Percentiles rank a stretch among this genome's conserved stretches.
Conservation (phyloP, 2,888 invertebrate species). For the Exocentrus adspersus region DNA sequence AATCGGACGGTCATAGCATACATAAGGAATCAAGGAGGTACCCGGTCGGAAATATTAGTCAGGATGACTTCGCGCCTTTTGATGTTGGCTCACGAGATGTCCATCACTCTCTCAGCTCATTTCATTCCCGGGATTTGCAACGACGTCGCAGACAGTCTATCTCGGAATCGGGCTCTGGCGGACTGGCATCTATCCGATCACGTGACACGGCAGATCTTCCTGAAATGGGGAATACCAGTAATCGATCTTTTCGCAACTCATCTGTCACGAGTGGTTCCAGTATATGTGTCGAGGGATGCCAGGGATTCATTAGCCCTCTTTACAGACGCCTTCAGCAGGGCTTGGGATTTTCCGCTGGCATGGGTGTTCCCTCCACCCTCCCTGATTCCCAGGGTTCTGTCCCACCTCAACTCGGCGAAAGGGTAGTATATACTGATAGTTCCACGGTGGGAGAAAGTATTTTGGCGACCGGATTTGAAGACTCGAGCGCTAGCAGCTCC, state of each 20-base stretch:
- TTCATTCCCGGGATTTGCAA: slow-evolving; percentile 41
- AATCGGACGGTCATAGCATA: slow-evolving; percentile 31
- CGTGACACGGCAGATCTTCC: slow-evolving; percentile 33
- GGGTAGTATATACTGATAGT: slow-evolving; percentile 47
- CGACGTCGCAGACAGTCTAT: slow-evolving; percentile 42
- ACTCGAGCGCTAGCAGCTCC: slow-evolving; percentile 48
- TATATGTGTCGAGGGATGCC: slow-evolving; percentile 33
- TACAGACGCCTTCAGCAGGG: slow-evolving; percentile 41
- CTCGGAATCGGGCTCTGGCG: slow-evolving; percentile 25
- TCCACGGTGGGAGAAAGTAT: slow-evolving; percentile 44
- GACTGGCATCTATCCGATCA: slow-evolving; percentile 38
- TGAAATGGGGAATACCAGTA: slow-evolving; percentile 37
- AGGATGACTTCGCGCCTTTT: slow-evolving; percentile 7
- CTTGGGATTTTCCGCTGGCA: slow-evolving; percentile 35
- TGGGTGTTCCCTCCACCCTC: slow-evolving; percentile 54
- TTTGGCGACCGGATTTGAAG: slow-evolving; percentile 52
- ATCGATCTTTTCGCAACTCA: slow-evolving; percentile 27
- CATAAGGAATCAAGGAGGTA: slow-evolving; percentile 28
- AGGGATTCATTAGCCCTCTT: slow-evolving; percentile 29
- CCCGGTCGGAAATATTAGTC: not conserved
- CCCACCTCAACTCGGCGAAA: slow-evolving; percentile 43
- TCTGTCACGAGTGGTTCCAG: slow-evolving; percentile 36
- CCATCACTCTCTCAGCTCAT: slow-evolving; percentile 28
- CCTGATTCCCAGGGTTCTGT: slow-evolving; percentile 47
- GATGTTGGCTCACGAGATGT: slow-evolving; percentile 19